Conservation (phyloP, 2,888 invertebrate genomes). For the Zaprionus lineosus region DNA sequence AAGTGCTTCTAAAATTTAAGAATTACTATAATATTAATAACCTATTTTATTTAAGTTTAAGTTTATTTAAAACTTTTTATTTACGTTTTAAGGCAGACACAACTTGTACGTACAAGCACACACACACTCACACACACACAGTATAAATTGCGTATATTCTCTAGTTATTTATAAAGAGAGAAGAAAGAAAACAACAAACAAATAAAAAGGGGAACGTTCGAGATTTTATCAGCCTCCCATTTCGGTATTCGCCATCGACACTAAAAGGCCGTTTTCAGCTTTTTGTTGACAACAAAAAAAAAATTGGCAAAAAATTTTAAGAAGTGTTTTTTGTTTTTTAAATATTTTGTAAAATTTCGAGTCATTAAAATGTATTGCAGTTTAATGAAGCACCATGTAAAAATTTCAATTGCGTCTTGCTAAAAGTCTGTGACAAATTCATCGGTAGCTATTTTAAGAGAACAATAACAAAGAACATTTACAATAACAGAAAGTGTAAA, state of each 20-base stretch:
- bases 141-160: constrained; percentile 12
- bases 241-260: constrained; percentile 27
- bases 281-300: neutral
- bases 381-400: too few relatives aligned
- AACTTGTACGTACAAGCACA: too few relatives aligned
- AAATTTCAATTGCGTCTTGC: constrained; percentile 13
- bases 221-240: constrained; percentile 2
- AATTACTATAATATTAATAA: too few relatives aligned
- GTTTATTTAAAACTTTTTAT: too few relatives aligned
- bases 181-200: constrained; percentile 19
- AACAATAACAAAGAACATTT: constrained; percentile 8
- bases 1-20: too few relatives aligned
- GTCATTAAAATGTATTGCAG: too few relatives aligned
- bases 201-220: neutral
- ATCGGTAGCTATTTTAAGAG: constrained; percentile 9
- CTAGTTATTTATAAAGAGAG: constrained; percentile 29
- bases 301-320: neutral
- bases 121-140: too few relatives aligned
- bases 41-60: too few relatives aligned
- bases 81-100: too few relatives aligned
- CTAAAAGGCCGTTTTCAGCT: constrained; percentile 25
- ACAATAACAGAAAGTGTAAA: neutral
- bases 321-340: too few relatives aligned
- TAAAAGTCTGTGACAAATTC: constrained; percentile 18
- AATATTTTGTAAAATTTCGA: neutral